These are phyloP conservation scores for Anguilla pacifica DNA, from an alignment of 2,797 vertebrate genomes.

Conservation along the genomic window DNA sequence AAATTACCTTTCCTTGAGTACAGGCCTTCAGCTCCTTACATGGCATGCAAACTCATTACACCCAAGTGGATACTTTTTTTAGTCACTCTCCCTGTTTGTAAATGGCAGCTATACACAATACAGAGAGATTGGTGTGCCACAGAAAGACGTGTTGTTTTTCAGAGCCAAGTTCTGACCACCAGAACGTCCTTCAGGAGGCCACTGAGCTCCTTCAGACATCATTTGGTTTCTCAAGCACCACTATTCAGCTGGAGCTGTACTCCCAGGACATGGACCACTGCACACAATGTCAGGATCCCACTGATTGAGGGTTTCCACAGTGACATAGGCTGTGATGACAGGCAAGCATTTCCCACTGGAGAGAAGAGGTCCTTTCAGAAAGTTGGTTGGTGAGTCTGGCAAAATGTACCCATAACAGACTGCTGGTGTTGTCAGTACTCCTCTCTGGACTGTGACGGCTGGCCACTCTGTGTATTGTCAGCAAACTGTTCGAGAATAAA, in stretches of 20 bases:
- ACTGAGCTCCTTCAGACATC: slow-evolving; percentile 79
- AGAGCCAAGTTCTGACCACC: slow-evolving; percentile 78
- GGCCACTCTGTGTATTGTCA: too few relatives aligned
- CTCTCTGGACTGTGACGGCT: too few relatives aligned
- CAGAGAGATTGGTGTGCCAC: background rate
- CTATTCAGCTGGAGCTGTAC: slow-evolving; percentile 90
- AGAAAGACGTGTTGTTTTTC: slow-evolving; percentile 24
- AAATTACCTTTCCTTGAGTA: background rate
- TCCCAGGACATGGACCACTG: slow-evolving; percentile 82
- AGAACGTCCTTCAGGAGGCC: slow-evolving; percentile 83
- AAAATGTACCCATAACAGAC: background rate
- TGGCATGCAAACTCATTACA: background rate
- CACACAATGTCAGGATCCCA: slow-evolving; percentile 80
- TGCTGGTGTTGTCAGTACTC: background rate
- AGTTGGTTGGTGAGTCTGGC: background rate
- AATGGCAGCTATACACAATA: background rate
- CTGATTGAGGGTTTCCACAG: slow-evolving; percentile 65
- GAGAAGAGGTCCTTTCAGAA: background rate
- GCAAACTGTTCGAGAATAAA: too few relatives aligned
- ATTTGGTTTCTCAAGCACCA: slow-evolving; percentile 85
- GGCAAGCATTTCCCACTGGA: background rate
- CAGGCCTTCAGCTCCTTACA: background rate
- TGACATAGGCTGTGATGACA: background rate
- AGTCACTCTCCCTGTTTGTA: background rate
- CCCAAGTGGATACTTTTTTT: background rate